These are phyloP conservation scores for Macrocentrus cingulum DNA, from an alignment of 1,140 invertebrate genomes.

Conservation along the genomic window DNA sequence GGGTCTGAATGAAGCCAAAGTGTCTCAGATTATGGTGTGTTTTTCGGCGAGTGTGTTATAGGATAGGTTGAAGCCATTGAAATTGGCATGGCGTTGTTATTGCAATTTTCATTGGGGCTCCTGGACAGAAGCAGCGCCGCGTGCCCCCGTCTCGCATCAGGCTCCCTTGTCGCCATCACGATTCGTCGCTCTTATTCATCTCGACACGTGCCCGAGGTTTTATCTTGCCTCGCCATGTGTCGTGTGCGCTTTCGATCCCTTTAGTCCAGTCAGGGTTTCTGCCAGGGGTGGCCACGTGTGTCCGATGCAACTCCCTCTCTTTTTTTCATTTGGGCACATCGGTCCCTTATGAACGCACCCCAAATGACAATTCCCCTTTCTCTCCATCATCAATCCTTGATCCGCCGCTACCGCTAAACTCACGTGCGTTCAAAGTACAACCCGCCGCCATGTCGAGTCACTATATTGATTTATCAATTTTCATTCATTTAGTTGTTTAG, in stretches of 20 bases:
- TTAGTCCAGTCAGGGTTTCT: slow-evolving; percentile 15
- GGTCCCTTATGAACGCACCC: background rate
- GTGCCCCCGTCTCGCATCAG: slow-evolving; percentile 21
- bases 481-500: too few relatives aligned
- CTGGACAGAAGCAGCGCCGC: background rate
- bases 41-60: background rate
- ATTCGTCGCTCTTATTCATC: slow-evolving; percentile 33
- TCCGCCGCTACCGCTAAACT: slow-evolving; percentile 1
- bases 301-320: background rate
- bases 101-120: slow-evolving; percentile 3
- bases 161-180: slow-evolving; percentile 32
- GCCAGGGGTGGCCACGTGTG: slow-evolving; percentile 22
- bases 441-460: too few relatives aligned
- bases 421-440: too few relatives aligned
- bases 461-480: too few relatives aligned
- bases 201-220: slow-evolving; percentile 33
- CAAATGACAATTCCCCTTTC: slow-evolving; percentile 10
- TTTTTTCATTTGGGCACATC: background rate
- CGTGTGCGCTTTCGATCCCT: slow-evolving; percentile 10
- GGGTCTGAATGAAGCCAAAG: background rate
- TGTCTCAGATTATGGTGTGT: slow-evolving; percentile 15
- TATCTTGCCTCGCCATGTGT: slow-evolving; percentile 34
- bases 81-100: slow-evolving; percentile 9
- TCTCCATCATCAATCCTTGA: background rate
- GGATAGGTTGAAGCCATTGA: background rate